phyloP scores from a whole-genome alignment of 2,888 invertebrate genomes.

The Clanis bilineata region DNA sequence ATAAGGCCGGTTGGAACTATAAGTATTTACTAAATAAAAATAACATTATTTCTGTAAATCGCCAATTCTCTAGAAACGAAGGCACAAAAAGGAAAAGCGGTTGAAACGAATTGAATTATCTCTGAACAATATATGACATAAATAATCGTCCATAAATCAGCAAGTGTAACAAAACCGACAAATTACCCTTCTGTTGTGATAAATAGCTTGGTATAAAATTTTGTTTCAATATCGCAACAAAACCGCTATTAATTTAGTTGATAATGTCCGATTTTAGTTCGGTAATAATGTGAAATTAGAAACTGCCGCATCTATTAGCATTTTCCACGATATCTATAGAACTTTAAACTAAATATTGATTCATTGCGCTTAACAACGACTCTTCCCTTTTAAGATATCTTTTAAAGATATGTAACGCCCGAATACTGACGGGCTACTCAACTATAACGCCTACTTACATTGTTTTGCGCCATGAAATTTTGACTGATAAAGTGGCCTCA shows the following conservation, averaged over 20 bases:
- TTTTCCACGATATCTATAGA: background rate
- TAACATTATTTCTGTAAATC: background rate
- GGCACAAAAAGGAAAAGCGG: background rate
- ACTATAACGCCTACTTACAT: too few relatives aligned
- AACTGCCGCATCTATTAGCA: background rate
- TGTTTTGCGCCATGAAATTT: too few relatives aligned
- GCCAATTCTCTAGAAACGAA: background rate
- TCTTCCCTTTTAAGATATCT: background rate
- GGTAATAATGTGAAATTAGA: constrained; percentile 30
- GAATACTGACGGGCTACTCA: too few relatives aligned
- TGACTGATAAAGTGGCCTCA: too few relatives aligned
- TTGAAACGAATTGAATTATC: background rate
- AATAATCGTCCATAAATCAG: constrained; percentile 11
- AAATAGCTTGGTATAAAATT: constrained; percentile 11
- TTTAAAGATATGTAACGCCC: too few relatives aligned
- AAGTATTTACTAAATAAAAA: background rate
- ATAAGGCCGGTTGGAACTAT: too few relatives aligned
- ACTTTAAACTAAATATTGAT: background rate
- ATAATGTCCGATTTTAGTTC: constrained; percentile 30
- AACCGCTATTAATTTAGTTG: constrained; percentile 14
- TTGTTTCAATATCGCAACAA: constrained; percentile 12
- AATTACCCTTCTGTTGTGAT: constrained; percentile 13
- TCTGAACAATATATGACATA: constrained; percentile 6
- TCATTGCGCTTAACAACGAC: background rate
- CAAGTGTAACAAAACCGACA: constrained; percentile 12